Evolutionary conservation across 2,797 vertebrate genomes (phyloP).

Genomic region (Rhodeus uyekii): DNA sequence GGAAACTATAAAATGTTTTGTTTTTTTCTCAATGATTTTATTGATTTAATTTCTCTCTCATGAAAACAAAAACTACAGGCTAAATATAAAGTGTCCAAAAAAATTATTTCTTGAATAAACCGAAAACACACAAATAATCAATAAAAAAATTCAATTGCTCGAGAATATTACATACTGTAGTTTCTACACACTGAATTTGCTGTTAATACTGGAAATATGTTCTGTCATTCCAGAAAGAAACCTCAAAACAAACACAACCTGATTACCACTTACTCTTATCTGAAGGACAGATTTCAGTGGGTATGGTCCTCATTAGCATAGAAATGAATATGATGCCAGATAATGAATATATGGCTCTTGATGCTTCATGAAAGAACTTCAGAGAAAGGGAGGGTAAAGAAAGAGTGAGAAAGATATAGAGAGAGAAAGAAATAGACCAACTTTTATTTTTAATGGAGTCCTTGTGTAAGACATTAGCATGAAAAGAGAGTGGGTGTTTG

Average conservation of each 20-base stretch:
- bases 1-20: neutral
- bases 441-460: conserved; percentile 53
- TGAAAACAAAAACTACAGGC: neutral
- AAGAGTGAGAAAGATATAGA: conserved; percentile 12
- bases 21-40: too few species aligned
- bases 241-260: conserved; percentile 73
- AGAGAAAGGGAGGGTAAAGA: conserved; percentile 38
- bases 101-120: neutral
- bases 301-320: conserved; percentile 81
- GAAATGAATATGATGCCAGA: conserved; percentile 86
- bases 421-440: conserved; percentile 43
- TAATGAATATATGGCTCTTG: conserved; percentile 82
- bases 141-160: neutral
- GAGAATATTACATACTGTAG: conserved; percentile 54
- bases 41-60: neutral
- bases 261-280: conserved; percentile 79
- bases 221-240: conserved; percentile 73
- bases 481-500: conserved; percentile 57
- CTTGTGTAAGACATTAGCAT: conserved; percentile 67
- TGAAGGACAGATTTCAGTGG: conserved; percentile 70
- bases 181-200: conserved; percentile 60
- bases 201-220: conserved; percentile 65
- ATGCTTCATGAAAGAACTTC: conserved; percentile 70
- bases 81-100: neutral
- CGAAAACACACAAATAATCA: neutral